phyloP scores from a whole-genome alignment of 1,140 invertebrate genomes.

The Mycetomoellerius zeteki region DNA sequence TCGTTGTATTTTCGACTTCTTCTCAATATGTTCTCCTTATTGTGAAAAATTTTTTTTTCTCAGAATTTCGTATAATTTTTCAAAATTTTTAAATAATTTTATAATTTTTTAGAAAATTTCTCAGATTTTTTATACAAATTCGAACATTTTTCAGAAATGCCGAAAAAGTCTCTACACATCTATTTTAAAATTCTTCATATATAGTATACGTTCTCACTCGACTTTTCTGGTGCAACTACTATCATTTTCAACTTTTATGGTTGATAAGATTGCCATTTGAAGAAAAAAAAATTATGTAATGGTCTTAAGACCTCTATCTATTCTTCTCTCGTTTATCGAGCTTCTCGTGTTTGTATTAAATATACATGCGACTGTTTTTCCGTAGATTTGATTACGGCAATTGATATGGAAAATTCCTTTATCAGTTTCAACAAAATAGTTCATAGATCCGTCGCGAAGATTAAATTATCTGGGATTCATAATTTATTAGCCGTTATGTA shows the following conservation, averaged over 20 bases:
- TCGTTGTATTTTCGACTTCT: neutral
- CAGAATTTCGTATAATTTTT: no score
- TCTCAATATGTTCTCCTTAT: no score
- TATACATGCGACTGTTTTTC: neutral
- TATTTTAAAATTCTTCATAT: no score
- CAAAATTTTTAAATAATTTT: no score
- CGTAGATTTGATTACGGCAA: neutral
- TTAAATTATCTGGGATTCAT: neutral
- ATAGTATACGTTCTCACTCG: no score
- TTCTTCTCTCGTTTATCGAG: neutral
- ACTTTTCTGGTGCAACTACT: no score
- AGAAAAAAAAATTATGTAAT: neutral
- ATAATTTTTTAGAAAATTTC: no score
- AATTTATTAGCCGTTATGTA: neutral
- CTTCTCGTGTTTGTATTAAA: neutral
- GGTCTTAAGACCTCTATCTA: neutral
- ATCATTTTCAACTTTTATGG: neutral
- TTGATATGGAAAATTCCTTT: neutral
- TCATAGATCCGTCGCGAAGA: neutral
- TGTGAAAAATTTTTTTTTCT: no score
- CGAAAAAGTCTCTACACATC: no score
- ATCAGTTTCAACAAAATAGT: neutral
- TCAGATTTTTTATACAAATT: no score
- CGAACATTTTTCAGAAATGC: no score
- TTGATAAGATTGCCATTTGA: neutral